A percentile compares a stretch with the other conserved stretches of the same genome.
Conservation (phyloP, 2,113 vertebrate species). For the Solenodon paradoxus region DNA sequence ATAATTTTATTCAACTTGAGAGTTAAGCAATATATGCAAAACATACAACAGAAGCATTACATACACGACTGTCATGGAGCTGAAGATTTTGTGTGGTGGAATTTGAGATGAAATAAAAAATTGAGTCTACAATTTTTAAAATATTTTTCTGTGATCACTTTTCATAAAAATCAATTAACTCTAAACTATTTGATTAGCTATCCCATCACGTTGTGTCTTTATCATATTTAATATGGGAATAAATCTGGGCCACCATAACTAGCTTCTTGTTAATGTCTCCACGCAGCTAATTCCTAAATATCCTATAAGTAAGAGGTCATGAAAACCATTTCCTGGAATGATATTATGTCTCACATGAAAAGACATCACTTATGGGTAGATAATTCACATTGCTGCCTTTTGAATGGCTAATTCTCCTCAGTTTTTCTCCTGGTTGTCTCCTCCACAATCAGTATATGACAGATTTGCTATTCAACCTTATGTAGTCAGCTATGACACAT, state of each 20-base stretch:
- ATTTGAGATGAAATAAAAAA: background rate
- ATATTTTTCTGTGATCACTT: background rate
- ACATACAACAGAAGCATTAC: background rate
- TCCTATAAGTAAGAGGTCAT: background rate
- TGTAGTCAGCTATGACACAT: background rate
- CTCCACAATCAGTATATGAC: background rate
- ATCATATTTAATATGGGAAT: background rate
- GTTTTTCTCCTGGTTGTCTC: background rate
- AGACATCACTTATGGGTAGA: background rate
- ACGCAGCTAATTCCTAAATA: background rate
- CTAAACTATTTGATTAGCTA: conserved; percentile 13
- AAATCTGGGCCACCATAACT: background rate
- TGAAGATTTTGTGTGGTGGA: background rate
- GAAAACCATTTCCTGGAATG: conserved; percentile 46
- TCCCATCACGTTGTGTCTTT: background rate
- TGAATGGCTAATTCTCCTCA: background rate
- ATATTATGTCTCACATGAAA: conserved; percentile 38
- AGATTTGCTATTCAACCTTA: background rate
- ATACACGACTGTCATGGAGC: background rate
- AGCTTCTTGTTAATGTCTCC: conserved; percentile 21
- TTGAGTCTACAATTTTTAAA: background rate
- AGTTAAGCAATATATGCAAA: background rate
- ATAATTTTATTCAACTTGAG: background rate
- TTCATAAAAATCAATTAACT: conserved; percentile 3
- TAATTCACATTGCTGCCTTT: conserved; percentile 3